Conservation (phyloP, 2,888 invertebrate species). For the Heliconius erato region DNA sequence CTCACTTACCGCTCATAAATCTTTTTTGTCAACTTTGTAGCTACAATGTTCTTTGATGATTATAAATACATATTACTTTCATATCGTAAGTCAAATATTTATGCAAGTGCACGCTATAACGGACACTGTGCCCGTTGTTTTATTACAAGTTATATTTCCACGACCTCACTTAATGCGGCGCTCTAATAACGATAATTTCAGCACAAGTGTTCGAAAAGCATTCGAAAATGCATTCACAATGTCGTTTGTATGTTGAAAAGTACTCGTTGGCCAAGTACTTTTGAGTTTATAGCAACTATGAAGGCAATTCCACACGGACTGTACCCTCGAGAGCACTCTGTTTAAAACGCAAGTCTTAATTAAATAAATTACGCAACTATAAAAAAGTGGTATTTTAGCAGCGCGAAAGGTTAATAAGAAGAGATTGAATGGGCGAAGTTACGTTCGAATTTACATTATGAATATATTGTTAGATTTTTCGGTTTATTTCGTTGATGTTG, state of each 20-base stretch:
- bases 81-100: background rate
- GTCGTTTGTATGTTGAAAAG: slow-evolving; percentile 45
- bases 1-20: no score
- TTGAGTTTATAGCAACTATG: slow-evolving; percentile 39
- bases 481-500: slow-evolving; percentile 1
- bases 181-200: slow-evolving; percentile 31
- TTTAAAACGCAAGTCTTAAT: slow-evolving; percentile 43
- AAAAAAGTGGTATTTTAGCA: slow-evolving; percentile 33
- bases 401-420: slow-evolving; percentile 39
- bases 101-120: no score
- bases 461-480: slow-evolving; percentile 5
- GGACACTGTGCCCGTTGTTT: background rate
- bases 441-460: slow-evolving; percentile 14
- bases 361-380: slow-evolving; percentile 44
- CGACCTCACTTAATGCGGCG: slow-evolving; percentile 14
- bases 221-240: slow-evolving; percentile 56
- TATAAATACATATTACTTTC: background rate
- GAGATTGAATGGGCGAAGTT: slow-evolving; percentile 27
- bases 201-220: slow-evolving; percentile 54
- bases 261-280: slow-evolving; percentile 42
- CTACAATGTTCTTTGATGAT: no score
- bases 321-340: slow-evolving; percentile 40
- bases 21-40: no score
- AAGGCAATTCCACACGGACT: slow-evolving; percentile 46
- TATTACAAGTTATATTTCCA: slow-evolving; percentile 12